A percentile compares a stretch with the other conserved stretches of the same genome.
phyloP scores from a whole-genome alignment of 2,888 invertebrate genomes.

The Proisotoma minuta region DNA sequence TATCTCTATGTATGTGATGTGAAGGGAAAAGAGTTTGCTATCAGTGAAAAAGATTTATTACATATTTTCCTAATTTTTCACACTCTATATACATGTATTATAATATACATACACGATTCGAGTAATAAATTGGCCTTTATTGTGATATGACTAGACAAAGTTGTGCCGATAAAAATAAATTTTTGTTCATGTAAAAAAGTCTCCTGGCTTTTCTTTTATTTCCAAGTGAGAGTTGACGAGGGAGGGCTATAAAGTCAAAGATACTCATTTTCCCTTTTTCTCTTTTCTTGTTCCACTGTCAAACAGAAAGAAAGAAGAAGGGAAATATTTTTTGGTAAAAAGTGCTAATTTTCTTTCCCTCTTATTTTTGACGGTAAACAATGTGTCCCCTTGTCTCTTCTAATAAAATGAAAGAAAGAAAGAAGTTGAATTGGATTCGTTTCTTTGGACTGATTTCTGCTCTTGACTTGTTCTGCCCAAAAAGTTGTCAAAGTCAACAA shows the following conservation, averaged over 20 bases:
- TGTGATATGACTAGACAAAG: not conserved
- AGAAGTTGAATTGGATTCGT: not conserved
- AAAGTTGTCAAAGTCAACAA: constrained; percentile 13
- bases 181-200: too few relatives aligned
- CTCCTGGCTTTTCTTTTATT: too few relatives aligned
- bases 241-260: constrained; percentile 12
- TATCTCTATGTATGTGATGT: too few relatives aligned
- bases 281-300: too few relatives aligned
- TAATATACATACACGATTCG: too few relatives aligned
- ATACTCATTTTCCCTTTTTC: not conserved
- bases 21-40: too few relatives aligned
- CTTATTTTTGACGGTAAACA: not conserved
- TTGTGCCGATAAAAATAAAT: not conserved
- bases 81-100: not conserved
- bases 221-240: too few relatives aligned
- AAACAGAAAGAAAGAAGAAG: not conserved
- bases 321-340: not conserved
- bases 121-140: not conserved
- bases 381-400: not conserved
- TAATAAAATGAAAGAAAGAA: not conserved
- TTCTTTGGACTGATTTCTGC: constrained; percentile 2
- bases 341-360: constrained; percentile 8
- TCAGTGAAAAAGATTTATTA: constrained; percentile 2
- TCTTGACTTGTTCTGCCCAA: constrained; percentile 3
- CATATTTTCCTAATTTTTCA: not conserved